These are phyloP conservation scores for Tolypeutes matacus DNA, from an alignment of 2,797 vertebrate species.

Conservation along the genomic window DNA sequence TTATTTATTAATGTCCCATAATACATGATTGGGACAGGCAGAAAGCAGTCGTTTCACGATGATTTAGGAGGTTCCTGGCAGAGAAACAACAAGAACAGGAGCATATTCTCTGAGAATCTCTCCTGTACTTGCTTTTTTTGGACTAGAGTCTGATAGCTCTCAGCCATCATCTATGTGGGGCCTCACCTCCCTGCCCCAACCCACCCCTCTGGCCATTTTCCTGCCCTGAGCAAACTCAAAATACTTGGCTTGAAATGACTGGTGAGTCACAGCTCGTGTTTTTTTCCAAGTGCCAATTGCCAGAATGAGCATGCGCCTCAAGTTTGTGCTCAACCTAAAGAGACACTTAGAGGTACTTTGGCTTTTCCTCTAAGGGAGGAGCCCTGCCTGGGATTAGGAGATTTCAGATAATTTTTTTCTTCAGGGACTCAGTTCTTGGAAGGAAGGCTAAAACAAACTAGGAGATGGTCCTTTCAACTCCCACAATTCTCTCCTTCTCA, in stretches of 20 bases:
- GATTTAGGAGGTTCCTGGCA: conserved; percentile 86
- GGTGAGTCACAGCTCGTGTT: conserved; percentile 64
- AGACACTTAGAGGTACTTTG: conserved; percentile 30
- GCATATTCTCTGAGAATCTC: conserved; percentile 77
- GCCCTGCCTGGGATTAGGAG: conserved; percentile 15
- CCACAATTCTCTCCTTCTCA: background rate
- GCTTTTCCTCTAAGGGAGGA: conserved; percentile 47
- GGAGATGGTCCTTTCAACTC: background rate
- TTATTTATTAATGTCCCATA: conserved; percentile 88
- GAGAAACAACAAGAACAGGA: conserved; percentile 74
- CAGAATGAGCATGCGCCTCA: conserved; percentile 65
- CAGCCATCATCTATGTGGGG: background rate
- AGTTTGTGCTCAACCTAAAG: conserved; percentile 4
- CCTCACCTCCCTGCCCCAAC: background rate
- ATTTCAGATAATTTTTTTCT: background rate
- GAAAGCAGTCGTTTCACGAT: conserved; percentile 82
- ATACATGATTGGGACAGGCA: conserved; percentile 84
- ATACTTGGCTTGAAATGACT: conserved; percentile 69
- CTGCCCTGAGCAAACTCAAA: conserved; percentile 68
- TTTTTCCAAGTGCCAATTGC: conserved; percentile 58
- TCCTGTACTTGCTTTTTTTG: conserved; percentile 72
- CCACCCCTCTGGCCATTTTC: conserved; percentile 48
- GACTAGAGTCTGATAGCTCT: conserved; percentile 27
- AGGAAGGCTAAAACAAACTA: background rate
- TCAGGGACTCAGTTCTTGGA: conserved; percentile 9